These are phyloP conservation scores for Cnemophilus loriae DNA, from an alignment of 2,113 vertebrate genomes.

Conservation along the genomic window DNA sequence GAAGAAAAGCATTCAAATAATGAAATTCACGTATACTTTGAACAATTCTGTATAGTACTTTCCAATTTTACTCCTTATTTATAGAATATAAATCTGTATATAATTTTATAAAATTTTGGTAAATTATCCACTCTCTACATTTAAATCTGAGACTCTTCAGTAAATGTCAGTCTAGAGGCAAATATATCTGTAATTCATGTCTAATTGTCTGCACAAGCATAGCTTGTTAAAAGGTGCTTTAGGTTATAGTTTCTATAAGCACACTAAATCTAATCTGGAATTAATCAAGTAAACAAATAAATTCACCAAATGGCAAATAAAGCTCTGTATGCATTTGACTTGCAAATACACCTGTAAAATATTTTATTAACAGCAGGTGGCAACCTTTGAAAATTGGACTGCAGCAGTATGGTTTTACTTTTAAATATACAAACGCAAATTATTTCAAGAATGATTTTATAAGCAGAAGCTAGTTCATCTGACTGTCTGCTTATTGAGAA, in stretches of 20 bases:
- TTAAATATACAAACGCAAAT: background rate
- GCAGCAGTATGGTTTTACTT: background rate
- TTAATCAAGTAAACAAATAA: conserved; percentile 26
- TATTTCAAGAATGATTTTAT: background rate
- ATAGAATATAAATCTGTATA: background rate
- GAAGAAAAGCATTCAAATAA: background rate
- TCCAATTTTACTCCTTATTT: background rate
- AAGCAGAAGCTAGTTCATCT: background rate
- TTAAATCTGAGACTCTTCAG: background rate
- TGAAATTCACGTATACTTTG: background rate
- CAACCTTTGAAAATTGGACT: conserved; percentile 75
- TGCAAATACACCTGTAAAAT: conserved; percentile 68
- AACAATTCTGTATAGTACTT: background rate
- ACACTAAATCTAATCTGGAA: background rate
- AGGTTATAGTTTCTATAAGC: background rate
- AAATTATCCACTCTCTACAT: background rate
- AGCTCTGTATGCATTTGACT: background rate
- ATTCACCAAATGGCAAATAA: background rate
- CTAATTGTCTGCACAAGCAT: background rate
- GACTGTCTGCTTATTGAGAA: background rate
- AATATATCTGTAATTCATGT: background rate
- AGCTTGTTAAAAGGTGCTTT: background rate
- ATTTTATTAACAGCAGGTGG: conserved; percentile 81
- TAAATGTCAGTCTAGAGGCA: background rate
- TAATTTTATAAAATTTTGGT: background rate